Base-by-base conservation (phyloP, 2,113 vertebrate species). In the Electrona antarctica region DNA sequence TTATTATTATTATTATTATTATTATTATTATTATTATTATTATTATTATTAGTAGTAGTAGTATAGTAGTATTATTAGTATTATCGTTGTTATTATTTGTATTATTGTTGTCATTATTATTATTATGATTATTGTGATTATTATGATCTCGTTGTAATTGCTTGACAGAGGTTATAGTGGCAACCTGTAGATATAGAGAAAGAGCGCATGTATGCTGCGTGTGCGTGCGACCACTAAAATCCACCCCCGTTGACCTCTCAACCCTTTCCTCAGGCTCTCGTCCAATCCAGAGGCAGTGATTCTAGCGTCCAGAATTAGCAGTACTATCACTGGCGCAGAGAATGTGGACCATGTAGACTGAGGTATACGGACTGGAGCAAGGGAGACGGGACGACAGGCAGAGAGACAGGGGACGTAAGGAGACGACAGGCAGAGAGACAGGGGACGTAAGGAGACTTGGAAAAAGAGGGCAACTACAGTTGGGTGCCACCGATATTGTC, bases 321-420 rank as follows among this genome's bases (percentile, higher is more conserved):
- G 68, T 1, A 78, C 84, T 90, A 91, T 91, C 90, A 87, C 69
- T 85, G 83, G 85, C 81, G 74, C 52, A 58, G 70, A 78, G 85
- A 80, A 84, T 79, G 84, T 78, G 15, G 70, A 72, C 80, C 76
- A 78, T 73, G 79, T 59, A 69, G 79, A 69, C 56, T 21, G 14
- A 63, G 67, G 61, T 52, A 47, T 2, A 21, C 21, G 21, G 21
- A 21, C 21, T 8, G 41, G 69, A 78, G 81, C 71, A 69, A 57
- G 64, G 13, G 64, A 65, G 50, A 59, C 33, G 1, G 2, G 33
- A 41, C 3, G 21, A 21, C 2, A 21, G 21, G 21, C 21, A 21
- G 21, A 21, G 21, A 21, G 21, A 21, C 21, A 21, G 21, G 21
- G 21, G 2, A 21, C 21, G 21, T 21, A 21, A 21, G 21, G 21